Evolutionary conservation across 2,888 invertebrate species (phyloP), one percentile per base, ranked within the genome.

Genomic region (Empis livida): DNA sequence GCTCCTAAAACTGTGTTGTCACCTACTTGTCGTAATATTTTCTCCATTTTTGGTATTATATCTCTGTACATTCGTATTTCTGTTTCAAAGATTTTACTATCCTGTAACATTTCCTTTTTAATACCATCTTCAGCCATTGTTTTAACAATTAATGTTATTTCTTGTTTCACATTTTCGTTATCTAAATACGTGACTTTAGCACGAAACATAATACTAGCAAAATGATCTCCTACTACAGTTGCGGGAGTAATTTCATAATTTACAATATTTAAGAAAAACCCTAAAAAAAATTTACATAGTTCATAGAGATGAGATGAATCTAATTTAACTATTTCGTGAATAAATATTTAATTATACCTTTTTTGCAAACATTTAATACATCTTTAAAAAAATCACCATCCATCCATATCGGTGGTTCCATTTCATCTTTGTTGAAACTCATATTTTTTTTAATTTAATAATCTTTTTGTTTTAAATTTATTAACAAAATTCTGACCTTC

Each of bases 1-100:
- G 59, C 54, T 37, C 53, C 50, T 10, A 58, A 42, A 8, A 51
- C 44, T 4, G 54, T 57, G 6, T 56, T n/a, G 43, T 59, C 59
- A 1, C 59, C 61, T 1, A 54, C 53, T 23, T 54, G 47, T 2
- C 50, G 49, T 10, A 62, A 48, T 1, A 60, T 53, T 17, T 49
- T 47, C 46, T 63, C 57, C 38, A 63, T 58, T 44, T 57, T 56
- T 1, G 63, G 63, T 23, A 64, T 49, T 1, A 59, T 54, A 44
- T 61, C 48, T 1, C 57, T 53, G 42, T 61, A 64, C 60, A 64
- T 61, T 3, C 49, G 51, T 15, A 59, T 57, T 55, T 64, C 65
- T 1, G 57, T 58, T 49, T 53, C 48, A 17, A 65, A 64, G 16
- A 62, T 49, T 10, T 45, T 43, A 0, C 55, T 47, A 3, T 56